Evolutionary conservation across 2,888 invertebrate genomes (phyloP), one percentile per base, ranked within the genome.

Genomic region (Podabrus alpinus): DNA sequence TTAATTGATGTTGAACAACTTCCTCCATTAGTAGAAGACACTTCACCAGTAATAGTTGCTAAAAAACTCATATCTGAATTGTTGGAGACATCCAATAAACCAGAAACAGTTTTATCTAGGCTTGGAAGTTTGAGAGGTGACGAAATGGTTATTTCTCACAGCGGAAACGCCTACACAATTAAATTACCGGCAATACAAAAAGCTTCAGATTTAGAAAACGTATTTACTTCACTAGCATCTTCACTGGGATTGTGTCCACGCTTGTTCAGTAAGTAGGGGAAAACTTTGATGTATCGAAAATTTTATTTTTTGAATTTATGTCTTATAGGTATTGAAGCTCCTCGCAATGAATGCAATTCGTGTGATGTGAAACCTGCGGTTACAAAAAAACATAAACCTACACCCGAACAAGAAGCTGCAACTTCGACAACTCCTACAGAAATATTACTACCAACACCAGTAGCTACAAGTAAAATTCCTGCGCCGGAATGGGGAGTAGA

Each of bases 401-500:
- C 83, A 9, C 85, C 86, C 0, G 91, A 91, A 83, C 87, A 89
- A 78, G 93, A 93, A 87, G 91, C 93, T 19, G 93, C 93, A 2
- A 92, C 92, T 3, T 92, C 93, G 0, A 93, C 93, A 0, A 92
- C 93, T 17, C 87, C 87, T 76, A 88, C 85, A 79, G 88, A 86
- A 80, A 88, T 83, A 77, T 90, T 87, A 84, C 71, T 85, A n/a
- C 81, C 85, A 1, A 82, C 84, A 15, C 79, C 84, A 0, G 78
- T 81, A 11, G 82, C 85, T 66, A 83, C 87, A 73, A 85, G 89
- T 68, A 89, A 89, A 73, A 87, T 90, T 45, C 91, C 91, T 71
- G 95, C 95, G 19, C 91, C 91, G 17, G 95, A 96, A 84, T 98
- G 98, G 98, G 93, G 94, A 15, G 96, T 97, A 19, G 97, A 98